These are phyloP conservation scores for Numida meleagris DNA, from an alignment of 2,113 vertebrate genomes.

Conservation along the genomic window DNA sequence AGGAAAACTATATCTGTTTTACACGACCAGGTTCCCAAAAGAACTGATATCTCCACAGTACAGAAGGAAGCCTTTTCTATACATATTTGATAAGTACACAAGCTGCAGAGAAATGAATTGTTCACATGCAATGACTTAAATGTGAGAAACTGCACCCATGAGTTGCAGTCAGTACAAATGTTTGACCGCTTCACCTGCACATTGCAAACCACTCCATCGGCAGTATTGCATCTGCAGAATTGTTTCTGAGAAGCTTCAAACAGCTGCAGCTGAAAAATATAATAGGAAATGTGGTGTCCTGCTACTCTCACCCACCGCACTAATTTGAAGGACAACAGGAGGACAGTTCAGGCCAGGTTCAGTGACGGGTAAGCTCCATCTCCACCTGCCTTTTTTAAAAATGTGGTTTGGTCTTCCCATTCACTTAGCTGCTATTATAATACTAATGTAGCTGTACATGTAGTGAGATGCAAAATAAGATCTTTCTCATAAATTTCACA, in stretches of 20 bases:
- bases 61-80: not conserved
- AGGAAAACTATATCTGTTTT: not conserved
- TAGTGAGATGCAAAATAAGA: not conserved
- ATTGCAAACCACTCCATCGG: not conserved
- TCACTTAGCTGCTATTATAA: not conserved
- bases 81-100: not conserved
- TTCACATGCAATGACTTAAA: not conserved
- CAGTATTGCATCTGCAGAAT: not conserved
- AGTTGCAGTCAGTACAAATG: fast-evolving
- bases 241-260: not conserved
- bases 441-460: not conserved
- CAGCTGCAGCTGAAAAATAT: not conserved
- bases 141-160: not conserved
- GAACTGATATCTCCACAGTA: not conserved
- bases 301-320: not conserved
- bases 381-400: not conserved
- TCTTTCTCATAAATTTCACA: not conserved
- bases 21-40: not conserved
- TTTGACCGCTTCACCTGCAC: not conserved
- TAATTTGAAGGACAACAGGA: not conserved
- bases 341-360: not conserved
- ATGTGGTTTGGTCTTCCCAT: not conserved
- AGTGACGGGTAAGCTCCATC: not conserved
- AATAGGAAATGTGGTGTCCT: not conserved
- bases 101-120: not conserved